Evolutionary conservation across 2,797 vertebrate genomes (phyloP), one percentile per base, ranked within the genome.

Genomic region (Alexandromys oeconomus): DNA sequence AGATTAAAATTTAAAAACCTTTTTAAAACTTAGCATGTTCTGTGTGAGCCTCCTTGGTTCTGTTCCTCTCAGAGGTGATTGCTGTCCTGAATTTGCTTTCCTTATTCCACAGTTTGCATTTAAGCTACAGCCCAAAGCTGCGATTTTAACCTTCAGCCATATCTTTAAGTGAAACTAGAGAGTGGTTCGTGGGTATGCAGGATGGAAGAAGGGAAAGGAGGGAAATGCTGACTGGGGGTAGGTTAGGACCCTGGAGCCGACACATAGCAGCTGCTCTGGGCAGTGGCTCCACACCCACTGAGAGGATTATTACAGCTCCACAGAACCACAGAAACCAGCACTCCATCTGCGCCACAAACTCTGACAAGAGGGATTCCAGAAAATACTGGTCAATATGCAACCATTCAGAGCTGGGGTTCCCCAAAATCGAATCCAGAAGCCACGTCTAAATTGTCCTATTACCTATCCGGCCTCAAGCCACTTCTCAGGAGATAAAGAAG

Each of bases 1-100:
- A 57, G 43, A 46, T 96, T 90, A 88, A 95, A 94, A 94, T 69
- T 37, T 67, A 78, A 87, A 91, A 91, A 12, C 51, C 17, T 95
- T 94, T 43, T 63, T 15, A 73, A 71, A 87, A 54, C 19, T 74
- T n/a, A 13, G 48, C 37, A 73, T 61, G 46, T 25, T 25, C 29
- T 61, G 9, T 34, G 21, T 67, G 46, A 76, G 10, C 46, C 40
- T 51, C 81, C 31, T 69, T 54, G 34, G 37, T 82, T 63, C 57
- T 17, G 43, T 40, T 23, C 37, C 14, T 63, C 67, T 51, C 29
- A 71, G 37, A 93, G 12, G 61, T 59, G 48, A 74, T 17, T 63
- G 46, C 69, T 29, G 4, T 25, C 25, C 69, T 76, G 67, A 59
- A 95, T 95, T 74, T 94, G 48, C 1, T 94, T 29, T 91, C 67